Conservation (phyloP, 2,888 invertebrate genomes). For the Hirudinaria manillensis region DNA sequence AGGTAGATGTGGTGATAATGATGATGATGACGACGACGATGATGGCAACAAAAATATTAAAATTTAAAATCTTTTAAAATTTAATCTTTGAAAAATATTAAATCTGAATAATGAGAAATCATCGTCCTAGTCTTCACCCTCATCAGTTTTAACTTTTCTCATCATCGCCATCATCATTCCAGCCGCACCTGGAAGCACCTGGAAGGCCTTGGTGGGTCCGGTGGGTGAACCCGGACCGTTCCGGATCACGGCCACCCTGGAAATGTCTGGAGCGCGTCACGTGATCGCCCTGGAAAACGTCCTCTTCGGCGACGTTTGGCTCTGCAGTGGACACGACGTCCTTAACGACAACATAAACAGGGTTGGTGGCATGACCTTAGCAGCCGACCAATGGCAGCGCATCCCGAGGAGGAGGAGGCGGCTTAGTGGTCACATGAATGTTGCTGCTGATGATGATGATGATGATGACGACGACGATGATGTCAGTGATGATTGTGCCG, state of each 20-base stretch:
- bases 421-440: neutral
- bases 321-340: slow-evolving; percentile 52
- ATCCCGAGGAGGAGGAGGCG: too few species aligned
- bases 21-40: slow-evolving; percentile 34
- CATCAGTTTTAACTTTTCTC: too few species aligned
- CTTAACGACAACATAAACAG: slow-evolving; percentile 38
- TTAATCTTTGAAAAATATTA: too few species aligned
- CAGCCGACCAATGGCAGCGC: neutral
- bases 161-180: slow-evolving; percentile 1
- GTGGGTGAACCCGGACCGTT: slow-evolving; percentile 38
- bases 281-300: slow-evolving; percentile 43
- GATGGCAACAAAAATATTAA: neutral
- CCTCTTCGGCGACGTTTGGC: slow-evolving; percentile 52
- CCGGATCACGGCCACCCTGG: slow-evolving; percentile 39
- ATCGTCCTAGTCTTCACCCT: too few species aligned
- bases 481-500: too few species aligned
- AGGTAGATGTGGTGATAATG: slow-evolving; percentile 33
- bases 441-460: neutral
- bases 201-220: slow-evolving; percentile 33
- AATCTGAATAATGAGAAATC: too few species aligned
- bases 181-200: slow-evolving; percentile 31
- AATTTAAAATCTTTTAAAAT: too few species aligned
- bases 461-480: too few species aligned
- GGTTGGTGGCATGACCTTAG: neutral
- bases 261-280: slow-evolving; percentile 20